Conservation (phyloP, 2,797 vertebrate species). For the Champsocephalus esox region DNA sequence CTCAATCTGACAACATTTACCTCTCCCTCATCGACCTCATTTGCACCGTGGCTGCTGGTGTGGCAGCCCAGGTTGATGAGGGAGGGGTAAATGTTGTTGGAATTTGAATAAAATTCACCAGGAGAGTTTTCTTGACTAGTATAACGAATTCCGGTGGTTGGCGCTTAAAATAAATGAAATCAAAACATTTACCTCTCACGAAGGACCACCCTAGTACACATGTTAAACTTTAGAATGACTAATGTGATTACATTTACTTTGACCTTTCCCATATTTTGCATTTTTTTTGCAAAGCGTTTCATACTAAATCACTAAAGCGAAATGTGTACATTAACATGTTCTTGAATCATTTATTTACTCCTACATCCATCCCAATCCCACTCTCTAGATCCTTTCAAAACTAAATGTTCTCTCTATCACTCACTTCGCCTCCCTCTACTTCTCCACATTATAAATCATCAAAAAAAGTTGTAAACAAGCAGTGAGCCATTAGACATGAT, state of each 20-base stretch:
- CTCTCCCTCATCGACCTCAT: too few species aligned
- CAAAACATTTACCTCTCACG: too few species aligned
- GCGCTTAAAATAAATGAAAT: too few species aligned
- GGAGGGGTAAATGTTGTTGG: too few species aligned
- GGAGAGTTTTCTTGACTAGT: too few species aligned
- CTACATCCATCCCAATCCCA: conserved; percentile 5
- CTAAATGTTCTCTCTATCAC: conserved; percentile 7
- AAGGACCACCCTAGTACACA: neutral
- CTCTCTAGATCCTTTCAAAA: conserved; percentile 17
- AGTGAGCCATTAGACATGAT: conserved; percentile 25
- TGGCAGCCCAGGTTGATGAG: too few species aligned
- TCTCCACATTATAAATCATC: conserved; percentile 30
- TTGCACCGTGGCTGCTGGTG: too few species aligned
- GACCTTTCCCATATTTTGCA: conserved; percentile 26
- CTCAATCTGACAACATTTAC: too few species aligned
- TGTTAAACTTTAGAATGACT: conserved; percentile 4
- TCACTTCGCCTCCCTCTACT: neutral
- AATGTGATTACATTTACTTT: conserved; percentile 20
- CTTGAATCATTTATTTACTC: conserved; percentile 14
- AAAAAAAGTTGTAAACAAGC: conserved; percentile 19
- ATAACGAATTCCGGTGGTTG: too few species aligned
- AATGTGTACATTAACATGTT: neutral
- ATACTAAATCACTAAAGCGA: neutral
- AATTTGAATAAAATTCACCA: too few species aligned
- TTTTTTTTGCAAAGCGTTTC: conserved; percentile 8